phyloP scores from a whole-genome alignment of 2,888 invertebrate species.

The Tethea ocularis region DNA sequence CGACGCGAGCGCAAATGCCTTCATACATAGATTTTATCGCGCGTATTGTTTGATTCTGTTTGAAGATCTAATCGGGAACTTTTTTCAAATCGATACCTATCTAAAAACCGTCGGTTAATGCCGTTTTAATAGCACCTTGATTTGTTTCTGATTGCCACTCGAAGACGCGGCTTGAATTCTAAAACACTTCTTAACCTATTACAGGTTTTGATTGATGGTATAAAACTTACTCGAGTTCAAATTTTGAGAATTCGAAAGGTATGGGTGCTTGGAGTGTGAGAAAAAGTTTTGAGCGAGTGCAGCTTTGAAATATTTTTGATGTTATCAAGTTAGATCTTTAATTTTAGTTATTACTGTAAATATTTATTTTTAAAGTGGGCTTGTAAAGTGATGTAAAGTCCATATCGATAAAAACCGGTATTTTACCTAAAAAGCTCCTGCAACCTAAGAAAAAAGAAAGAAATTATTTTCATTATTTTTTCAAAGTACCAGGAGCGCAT shows the following conservation, averaged over 20 bases:
- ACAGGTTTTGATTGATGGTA: conserved; percentile 60
- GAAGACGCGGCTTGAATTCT: conserved; percentile 55
- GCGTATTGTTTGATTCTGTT: conserved; percentile 57
- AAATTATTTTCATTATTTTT: conserved; percentile 13
- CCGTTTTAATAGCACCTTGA: conserved; percentile 73
- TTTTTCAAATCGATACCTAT: conserved; percentile 71
- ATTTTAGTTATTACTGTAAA: not conserved
- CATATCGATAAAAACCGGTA: not conserved
- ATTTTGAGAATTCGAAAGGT: conserved; percentile 25
- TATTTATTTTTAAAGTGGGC: too few relatives aligned
- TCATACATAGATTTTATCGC: conserved; percentile 46
- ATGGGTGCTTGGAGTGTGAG: conserved; percentile 5
- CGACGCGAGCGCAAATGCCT: conserved; percentile 37
- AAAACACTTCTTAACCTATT: conserved; percentile 47
- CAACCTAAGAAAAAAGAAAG: conserved; percentile 9
- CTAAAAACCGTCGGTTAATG: conserved; percentile 64
- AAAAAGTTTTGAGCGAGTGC: not conserved
- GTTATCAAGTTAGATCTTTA: not conserved
- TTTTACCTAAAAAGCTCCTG: not conserved
- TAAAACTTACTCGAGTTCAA: conserved; percentile 36
- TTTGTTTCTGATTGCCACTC: conserved; percentile 73
- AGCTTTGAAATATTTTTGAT: not conserved
- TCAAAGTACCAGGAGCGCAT: conserved; percentile 46
- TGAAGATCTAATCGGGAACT: conserved; percentile 60
- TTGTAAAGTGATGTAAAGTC: too few relatives aligned